These are phyloP conservation scores for Epinephelus cyanopodus DNA, from an alignment of 2,113 vertebrate genomes.

Conservation along the genomic window DNA sequence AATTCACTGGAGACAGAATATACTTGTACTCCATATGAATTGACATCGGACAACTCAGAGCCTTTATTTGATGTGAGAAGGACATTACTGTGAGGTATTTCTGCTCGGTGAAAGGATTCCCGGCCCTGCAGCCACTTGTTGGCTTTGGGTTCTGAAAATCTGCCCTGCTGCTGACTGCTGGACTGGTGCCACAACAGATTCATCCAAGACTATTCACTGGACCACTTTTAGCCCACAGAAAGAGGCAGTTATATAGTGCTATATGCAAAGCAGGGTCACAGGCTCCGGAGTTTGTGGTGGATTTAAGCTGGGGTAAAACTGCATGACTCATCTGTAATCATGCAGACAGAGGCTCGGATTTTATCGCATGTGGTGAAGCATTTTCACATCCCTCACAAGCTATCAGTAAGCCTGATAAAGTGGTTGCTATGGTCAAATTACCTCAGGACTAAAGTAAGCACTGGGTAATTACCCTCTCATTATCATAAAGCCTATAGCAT, in stretches of 20 bases:
- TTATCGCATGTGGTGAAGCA: slow-evolving; percentile 4
- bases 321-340: slow-evolving; percentile 48
- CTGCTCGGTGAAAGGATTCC: background rate
- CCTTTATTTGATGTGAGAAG: slow-evolving; percentile 13
- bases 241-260: slow-evolving; percentile 6
- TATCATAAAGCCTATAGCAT: slow-evolving; percentile 11
- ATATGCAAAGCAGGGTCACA: slow-evolving; percentile 37
- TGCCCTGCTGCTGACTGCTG: slow-evolving; percentile 4
- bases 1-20: background rate
- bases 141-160: slow-evolving; percentile 6
- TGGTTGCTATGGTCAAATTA: slow-evolving; percentile 6
- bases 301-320: slow-evolving; percentile 15
- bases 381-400: background rate
- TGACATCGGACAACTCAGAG: background rate
- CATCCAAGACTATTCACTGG: background rate
- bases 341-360: slow-evolving; percentile 22
- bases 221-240: slow-evolving; percentile 2
- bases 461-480: slow-evolving; percentile 11
- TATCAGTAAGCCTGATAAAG: background rate
- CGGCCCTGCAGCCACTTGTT: background rate
- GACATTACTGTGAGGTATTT: background rate
- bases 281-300: slow-evolving; percentile 4
- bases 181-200: slow-evolving; percentile 18
- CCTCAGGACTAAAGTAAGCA: slow-evolving; percentile 1
- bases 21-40: slow-evolving; percentile 9